Evolutionary conservation across 2,113 vertebrate genomes (phyloP).

Genomic region (Cnemophilus loriae): DNA sequence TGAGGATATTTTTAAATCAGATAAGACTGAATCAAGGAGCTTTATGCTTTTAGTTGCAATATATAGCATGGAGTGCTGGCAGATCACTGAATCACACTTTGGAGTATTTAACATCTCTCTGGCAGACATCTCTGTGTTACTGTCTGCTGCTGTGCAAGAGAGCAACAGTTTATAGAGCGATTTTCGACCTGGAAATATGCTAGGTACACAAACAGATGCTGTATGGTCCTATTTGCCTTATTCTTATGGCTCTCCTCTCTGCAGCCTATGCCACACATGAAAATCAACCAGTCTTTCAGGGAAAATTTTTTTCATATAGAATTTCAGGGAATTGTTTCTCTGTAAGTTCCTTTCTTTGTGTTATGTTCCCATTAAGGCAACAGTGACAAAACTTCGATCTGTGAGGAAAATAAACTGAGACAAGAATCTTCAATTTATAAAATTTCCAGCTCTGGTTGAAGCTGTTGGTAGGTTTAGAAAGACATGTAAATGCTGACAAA

Average conservation of each 20-base stretch:
- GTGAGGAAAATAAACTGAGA: not conserved
- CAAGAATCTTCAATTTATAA: not conserved
- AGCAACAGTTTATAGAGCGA: not conserved
- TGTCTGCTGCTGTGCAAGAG: not conserved
- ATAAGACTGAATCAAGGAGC: not conserved
- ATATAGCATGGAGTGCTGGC: not conserved
- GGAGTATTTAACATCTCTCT: not conserved
- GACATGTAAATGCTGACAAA: not conserved
- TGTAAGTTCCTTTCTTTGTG: not conserved
- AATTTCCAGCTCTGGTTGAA: not conserved
- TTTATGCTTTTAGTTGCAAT: not conserved
- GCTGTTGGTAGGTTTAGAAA: not conserved
- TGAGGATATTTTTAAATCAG: not conserved
- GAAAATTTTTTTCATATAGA: not conserved
- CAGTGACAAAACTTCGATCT: not conserved
- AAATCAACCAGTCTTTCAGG: not conserved
- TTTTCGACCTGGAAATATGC: not conserved
- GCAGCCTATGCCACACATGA: not conserved
- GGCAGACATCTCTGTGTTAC: not conserved
- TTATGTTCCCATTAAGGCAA: not conserved
- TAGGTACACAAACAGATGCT: not conserved
- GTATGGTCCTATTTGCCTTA: not conserved
- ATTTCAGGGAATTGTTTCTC: not conserved
- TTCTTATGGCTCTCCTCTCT: not conserved
- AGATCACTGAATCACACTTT: not conserved